Base-by-base conservation (phyloP, 2,888 invertebrate species). In the Erebia aethiops region DNA sequence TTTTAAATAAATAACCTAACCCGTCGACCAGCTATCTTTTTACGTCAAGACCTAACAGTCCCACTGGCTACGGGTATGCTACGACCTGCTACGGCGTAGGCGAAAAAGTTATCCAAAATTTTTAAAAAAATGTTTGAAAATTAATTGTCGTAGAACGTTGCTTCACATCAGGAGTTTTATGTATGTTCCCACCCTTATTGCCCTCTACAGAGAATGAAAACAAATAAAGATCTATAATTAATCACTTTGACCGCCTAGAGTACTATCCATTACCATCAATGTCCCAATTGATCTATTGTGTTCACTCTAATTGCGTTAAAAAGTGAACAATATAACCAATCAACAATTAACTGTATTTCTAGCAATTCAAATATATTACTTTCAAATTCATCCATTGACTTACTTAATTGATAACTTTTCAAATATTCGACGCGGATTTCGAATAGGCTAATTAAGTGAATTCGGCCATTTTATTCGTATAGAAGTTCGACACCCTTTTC, bases 391-490 rank as follows among this genome's bases (percentile, higher is more conserved):
- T 56, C 13, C 5, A 56, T 1, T 10, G 18, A 10, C n/a, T n/a
- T n/a, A n/a, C n/a, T 9, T 7, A 18, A 4, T 11, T 13, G 52
- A 7, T 16, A 16, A 54, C n/a, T 21, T 56, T 56, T 56, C 14
- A 13, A 49, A 62, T 62, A 49, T 49, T 62, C 13, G 14, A 43
- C 41, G 16, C 4, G 43, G 7, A 16, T 16, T 60, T 1, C 60
- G 46, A 62, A 18, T 21, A 21, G 18, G 14, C 46, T 49, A 18
- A 46, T 62, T 18, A 21, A 62, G 2, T 49, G 14, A 14, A 21
- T 18, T 62, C 21, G 46, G 18, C 16, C 21, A 21, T 21, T 46
- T 62, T 62, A 62, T 62, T 62, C 13, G 46, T 61, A 21, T 46
- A 46, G 21, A 14, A 2, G 18, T 18, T 8, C n/a, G n/a, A n/a